Percentiles rank a stretch among this genome's conserved stretches.
Evolutionary conservation across 2,113 vertebrate species (phyloP).

Genomic region (Tyto alba): DNA sequence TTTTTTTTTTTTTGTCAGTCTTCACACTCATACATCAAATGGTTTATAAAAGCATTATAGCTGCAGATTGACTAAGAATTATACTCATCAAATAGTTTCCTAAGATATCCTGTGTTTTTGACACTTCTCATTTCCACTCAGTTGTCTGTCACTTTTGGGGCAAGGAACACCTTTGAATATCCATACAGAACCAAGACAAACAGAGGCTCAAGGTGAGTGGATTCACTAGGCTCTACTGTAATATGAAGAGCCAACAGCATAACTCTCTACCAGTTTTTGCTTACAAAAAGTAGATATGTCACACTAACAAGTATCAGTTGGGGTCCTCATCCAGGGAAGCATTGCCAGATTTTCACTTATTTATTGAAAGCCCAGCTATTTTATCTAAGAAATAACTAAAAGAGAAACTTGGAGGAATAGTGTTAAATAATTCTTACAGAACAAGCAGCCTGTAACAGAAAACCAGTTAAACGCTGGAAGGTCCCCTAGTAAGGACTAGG

Average conservation of each 20-base stretch:
- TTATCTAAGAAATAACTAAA: neutral
- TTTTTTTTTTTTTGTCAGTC: neutral
- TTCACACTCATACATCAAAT: neutral
- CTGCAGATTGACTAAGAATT: neutral
- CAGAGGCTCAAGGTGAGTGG: accelerated
- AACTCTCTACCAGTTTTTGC: neutral
- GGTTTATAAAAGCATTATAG: neutral
- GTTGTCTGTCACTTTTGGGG: neutral
- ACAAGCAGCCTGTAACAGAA: neutral
- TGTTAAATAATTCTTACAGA: neutral
- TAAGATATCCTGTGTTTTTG: neutral
- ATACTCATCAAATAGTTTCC: neutral
- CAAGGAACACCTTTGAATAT: neutral
- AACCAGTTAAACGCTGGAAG: neutral
- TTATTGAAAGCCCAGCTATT: neutral
- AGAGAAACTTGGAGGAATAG: neutral
- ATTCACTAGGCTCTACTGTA: neutral
- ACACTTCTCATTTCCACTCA: neutral
- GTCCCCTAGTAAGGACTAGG: neutral
- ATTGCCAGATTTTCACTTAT: neutral
- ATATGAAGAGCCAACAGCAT: neutral
- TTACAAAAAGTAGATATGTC: neutral
- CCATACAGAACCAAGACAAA: neutral
- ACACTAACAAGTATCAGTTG: neutral
- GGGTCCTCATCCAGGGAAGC: neutral